Evolutionary conservation across 1,140 invertebrate species (phyloP).

Genomic region (Araneus ventricosus): DNA sequence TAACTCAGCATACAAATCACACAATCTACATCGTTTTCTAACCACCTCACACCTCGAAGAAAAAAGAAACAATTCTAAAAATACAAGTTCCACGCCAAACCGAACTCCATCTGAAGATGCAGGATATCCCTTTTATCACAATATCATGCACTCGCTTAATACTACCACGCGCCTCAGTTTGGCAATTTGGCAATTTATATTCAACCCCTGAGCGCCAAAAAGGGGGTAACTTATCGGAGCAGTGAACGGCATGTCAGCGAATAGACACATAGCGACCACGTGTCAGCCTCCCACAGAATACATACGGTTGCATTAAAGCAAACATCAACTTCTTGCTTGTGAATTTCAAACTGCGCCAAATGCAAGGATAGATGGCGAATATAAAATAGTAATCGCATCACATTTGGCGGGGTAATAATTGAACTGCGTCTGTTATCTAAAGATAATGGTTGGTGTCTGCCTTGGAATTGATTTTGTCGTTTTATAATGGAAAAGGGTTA

Average conservation of each 20-base stretch:
- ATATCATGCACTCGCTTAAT: conserved; percentile 41
- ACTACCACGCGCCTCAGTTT: background rate
- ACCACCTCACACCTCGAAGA: background rate
- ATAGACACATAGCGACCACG: conserved; percentile 60
- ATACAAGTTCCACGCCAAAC: background rate
- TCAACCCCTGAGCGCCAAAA: conserved; percentile 39
- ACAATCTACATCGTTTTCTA: background rate
- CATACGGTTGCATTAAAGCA: conserved; percentile 49
- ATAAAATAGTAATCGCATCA: background rate
- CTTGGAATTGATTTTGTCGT: conserved; percentile 7
- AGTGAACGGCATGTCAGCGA: conserved; percentile 61
- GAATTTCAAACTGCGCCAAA: background rate
- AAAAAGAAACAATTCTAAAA: background rate
- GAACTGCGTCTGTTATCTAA: background rate
- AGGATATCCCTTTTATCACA: conserved; percentile 42
- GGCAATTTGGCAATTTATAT: conserved; percentile 61
- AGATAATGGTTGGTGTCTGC: background rate
- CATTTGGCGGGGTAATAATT: background rate
- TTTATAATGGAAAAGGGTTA: background rate
- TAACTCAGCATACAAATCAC: background rate
- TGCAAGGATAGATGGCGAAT: background rate
- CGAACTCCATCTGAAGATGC: background rate
- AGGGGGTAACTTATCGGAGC: conserved; percentile 63
- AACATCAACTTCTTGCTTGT: conserved; percentile 34
- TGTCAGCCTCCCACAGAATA: conserved; percentile 61